These are phyloP conservation scores for Silurus asotus DNA, from an alignment of 2,113 vertebrate genomes.

Conservation along the genomic window DNA sequence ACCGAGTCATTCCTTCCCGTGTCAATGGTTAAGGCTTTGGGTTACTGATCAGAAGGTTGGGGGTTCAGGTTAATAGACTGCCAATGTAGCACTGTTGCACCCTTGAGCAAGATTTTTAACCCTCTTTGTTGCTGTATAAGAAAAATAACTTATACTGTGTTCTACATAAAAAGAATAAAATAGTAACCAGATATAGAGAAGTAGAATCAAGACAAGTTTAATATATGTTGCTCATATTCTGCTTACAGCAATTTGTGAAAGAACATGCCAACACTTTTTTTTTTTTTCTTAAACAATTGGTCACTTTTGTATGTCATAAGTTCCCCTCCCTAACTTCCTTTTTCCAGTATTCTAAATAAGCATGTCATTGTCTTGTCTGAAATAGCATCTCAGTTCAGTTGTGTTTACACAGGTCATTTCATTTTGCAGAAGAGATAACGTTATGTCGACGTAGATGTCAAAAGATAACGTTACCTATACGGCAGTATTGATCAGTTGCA, in stretches of 20 bases:
- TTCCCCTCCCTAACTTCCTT: constrained; percentile 38
- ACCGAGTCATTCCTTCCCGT: not conserved
- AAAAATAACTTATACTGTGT: too few relatives aligned
- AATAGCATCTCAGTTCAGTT: not conserved
- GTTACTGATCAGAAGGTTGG: too few relatives aligned
- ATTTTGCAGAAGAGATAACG: not conserved
- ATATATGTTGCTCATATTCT: not conserved
- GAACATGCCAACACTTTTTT: not conserved
- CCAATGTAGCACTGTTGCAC: too few relatives aligned
- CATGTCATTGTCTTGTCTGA: not conserved
- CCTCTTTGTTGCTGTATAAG: too few relatives aligned
- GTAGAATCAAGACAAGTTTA: not conserved
- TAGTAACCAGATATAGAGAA: not conserved
- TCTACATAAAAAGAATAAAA: not conserved
- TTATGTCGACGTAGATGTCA: not conserved
- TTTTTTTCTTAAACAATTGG: not conserved
- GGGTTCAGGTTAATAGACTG: too few relatives aligned
- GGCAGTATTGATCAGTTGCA: not conserved
- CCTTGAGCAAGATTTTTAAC: too few relatives aligned
- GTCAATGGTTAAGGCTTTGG: too few relatives aligned
- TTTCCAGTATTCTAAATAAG: constrained; percentile 28
- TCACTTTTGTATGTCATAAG: constrained; percentile 8
- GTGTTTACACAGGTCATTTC: not conserved
- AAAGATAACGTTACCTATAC: not conserved
- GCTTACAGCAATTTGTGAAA: not conserved